Evolutionary conservation across 2,797 vertebrate species (phyloP).

Genomic region (Myotis vivesi): DNA sequence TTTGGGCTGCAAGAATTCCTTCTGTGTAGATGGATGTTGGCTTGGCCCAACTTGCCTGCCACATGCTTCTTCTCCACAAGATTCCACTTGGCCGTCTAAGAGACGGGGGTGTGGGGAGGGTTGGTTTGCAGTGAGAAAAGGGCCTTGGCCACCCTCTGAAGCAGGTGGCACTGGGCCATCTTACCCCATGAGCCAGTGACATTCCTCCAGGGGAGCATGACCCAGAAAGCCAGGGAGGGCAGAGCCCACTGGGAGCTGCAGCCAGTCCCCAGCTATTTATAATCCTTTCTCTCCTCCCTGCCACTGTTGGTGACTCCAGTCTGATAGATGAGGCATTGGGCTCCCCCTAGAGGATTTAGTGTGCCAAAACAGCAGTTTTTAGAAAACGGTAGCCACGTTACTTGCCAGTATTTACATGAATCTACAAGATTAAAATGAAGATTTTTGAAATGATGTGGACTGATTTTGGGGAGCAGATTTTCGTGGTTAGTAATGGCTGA

Average conservation of each 20-base stretch:
- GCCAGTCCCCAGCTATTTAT: slow-evolving; percentile 31
- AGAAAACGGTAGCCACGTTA: not conserved
- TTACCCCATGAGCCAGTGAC: not conserved
- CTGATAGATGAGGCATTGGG: not conserved
- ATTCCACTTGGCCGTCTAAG: not conserved
- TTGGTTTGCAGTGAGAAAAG: not conserved
- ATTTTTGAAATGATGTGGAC: slow-evolving; percentile 28
- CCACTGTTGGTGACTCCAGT: not conserved
- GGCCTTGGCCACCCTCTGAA: not conserved
- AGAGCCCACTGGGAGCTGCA: not conserved
- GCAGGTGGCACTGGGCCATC: not conserved
- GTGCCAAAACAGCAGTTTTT: not conserved
- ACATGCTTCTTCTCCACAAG: not conserved
- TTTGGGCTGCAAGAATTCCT: not conserved
- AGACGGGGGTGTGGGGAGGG: rapidly evolving
- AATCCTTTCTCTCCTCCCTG: not conserved
- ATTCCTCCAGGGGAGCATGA: not conserved
- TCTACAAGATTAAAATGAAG: not conserved
- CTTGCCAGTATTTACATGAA: not conserved
- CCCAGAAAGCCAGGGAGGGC: slow-evolving; percentile 40
- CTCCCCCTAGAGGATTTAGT: slow-evolving; percentile 58
- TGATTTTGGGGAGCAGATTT: not conserved
- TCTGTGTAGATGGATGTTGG: not conserved
- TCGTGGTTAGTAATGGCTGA: not conserved
- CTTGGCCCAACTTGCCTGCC: not conserved